Conservation (phyloP, 2,797 vertebrate genomes). For the Melopsittacus undulatus region DNA sequence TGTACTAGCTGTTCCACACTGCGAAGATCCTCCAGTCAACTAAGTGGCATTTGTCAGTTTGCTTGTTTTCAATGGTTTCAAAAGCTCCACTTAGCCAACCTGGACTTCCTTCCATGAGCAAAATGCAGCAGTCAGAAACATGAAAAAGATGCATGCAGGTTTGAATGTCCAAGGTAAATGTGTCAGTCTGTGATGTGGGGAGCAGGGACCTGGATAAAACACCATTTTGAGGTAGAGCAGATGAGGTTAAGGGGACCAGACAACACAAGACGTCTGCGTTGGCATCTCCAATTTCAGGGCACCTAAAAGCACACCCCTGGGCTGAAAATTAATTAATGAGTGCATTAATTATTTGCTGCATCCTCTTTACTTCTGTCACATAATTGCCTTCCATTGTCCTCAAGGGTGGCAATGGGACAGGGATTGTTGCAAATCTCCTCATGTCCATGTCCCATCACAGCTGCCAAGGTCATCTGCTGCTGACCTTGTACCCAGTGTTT, state of each 20-base stretch:
- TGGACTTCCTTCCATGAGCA: not conserved
- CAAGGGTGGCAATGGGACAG: not conserved
- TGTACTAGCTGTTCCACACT: not conserved
- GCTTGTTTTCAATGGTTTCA: not conserved
- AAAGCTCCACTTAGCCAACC: not conserved
- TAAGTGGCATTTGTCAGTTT: not conserved
- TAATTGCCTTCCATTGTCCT: not conserved
- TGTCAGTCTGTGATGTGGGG: not conserved
- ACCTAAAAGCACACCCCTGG: not conserved
- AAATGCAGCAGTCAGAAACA: not conserved
- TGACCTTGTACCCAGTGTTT: not conserved
- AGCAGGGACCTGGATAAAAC: not conserved
- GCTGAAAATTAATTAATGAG: not conserved
- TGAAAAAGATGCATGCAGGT: not conserved
- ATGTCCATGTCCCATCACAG: not conserved
- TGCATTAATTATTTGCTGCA: not conserved
- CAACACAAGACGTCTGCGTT: not conserved
- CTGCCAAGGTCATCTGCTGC: not conserved
- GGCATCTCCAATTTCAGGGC: not conserved
- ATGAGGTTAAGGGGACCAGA: not conserved
- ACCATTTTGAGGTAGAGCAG: not conserved
- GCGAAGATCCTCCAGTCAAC: accelerated
- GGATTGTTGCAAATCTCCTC: not conserved
- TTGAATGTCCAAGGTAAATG: not conserved
- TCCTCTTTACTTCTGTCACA: not conserved